These are phyloP conservation scores for Nipponia nippon DNA, from an alignment of 2,113 vertebrate species.

Conservation along the genomic window DNA sequence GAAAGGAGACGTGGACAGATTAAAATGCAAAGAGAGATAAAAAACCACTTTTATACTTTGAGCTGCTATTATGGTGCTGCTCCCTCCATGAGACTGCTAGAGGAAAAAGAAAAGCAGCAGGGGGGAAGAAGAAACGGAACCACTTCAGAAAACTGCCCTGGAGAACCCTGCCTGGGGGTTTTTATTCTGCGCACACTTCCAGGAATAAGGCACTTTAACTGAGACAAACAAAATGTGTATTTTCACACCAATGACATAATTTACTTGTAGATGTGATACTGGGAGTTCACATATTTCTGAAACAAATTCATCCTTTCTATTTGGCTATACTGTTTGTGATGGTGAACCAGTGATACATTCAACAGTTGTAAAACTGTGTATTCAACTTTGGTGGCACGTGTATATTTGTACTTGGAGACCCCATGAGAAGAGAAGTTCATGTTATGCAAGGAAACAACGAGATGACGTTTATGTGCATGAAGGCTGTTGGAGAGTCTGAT, in stretches of 20 bases:
- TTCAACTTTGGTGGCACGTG: accelerated
- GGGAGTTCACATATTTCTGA: background rate
- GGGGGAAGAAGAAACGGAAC: background rate
- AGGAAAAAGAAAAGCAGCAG: background rate
- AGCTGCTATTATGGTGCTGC: background rate
- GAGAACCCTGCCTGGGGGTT: background rate
- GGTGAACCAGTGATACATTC: background rate
- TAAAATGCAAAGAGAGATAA: background rate
- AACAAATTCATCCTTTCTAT: accelerated
- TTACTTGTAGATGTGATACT: background rate
- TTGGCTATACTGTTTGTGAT: background rate
- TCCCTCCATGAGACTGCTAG: background rate
- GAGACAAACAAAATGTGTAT: accelerated
- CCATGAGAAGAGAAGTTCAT: accelerated
- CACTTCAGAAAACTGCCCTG: background rate
- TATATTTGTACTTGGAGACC: background rate
- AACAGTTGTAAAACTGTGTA: background rate
- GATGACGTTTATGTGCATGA: accelerated
- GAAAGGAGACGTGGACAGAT: background rate
- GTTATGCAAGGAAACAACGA: accelerated
- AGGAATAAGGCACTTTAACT: background rate
- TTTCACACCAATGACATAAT: background rate
- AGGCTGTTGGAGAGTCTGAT: background rate
- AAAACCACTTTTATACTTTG: background rate
- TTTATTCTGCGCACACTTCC: background rate